phyloP scores from a whole-genome alignment of 2,797 vertebrate species.

The Tokudaia muenninki region DNA sequence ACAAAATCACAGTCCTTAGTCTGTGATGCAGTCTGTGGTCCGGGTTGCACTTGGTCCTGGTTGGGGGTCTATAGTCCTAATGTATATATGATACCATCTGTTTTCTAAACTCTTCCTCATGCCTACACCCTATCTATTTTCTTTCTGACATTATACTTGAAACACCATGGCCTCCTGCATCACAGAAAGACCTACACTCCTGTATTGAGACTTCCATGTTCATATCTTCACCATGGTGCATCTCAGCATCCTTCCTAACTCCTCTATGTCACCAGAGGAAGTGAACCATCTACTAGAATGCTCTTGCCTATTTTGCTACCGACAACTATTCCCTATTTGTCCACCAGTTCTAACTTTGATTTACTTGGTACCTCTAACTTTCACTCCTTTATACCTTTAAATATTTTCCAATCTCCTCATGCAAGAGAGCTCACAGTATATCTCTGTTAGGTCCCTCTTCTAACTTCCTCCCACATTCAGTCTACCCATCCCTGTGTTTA shows the following conservation, averaged over 20 bases:
- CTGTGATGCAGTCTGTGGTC: background rate
- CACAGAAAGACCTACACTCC: background rate
- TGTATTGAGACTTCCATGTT: too few species aligned
- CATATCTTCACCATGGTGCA: background rate
- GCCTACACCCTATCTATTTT: background rate
- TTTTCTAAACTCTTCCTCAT: background rate
- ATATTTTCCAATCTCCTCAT: background rate
- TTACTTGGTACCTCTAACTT: background rate
- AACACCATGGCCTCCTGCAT: background rate
- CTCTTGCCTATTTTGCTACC: background rate
- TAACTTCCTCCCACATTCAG: background rate
- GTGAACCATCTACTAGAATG: background rate
- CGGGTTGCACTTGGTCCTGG: background rate
- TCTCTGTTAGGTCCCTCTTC: conserved; percentile 1
- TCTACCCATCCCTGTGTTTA: background rate
- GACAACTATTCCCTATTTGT: background rate
- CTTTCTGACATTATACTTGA: background rate
- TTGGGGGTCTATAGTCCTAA: background rate
- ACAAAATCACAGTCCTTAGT: background rate
- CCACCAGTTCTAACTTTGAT: background rate
- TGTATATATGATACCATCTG: background rate
- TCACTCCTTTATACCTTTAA: background rate
- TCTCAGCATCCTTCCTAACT: background rate
- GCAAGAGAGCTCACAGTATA: background rate
- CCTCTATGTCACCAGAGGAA: background rate